These are phyloP conservation scores for Gallinago jamesoni DNA, from an alignment of 2,113 vertebrate genomes.

Conservation along the genomic window DNA sequence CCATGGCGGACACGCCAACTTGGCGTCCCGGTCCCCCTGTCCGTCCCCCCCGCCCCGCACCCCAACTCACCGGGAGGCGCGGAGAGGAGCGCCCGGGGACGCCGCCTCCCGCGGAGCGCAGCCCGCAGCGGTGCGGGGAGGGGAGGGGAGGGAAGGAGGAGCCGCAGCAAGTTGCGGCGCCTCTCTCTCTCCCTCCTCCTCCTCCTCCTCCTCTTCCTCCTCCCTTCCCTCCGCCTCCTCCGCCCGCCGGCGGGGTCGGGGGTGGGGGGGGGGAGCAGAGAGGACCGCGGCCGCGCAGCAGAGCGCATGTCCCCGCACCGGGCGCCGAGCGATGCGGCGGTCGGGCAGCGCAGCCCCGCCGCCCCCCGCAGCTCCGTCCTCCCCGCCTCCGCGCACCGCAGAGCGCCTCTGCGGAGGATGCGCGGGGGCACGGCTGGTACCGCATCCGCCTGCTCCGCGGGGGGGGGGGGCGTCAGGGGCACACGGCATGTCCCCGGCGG, in stretches of 20 bases:
- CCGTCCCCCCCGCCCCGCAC: neutral
- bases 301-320: neutral
- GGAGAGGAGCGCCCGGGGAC: neutral
- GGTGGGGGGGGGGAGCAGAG: neutral
- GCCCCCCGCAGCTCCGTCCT: neutral
- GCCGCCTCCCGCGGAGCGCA: neutral
- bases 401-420: neutral
- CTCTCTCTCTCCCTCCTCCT: neutral
- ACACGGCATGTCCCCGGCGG: neutral
- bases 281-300: neutral
- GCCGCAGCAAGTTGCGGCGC: neutral
- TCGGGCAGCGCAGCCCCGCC: neutral
- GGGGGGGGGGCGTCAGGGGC: neutral
- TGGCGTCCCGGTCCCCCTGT: neutral
- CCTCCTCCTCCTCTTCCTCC: neutral
- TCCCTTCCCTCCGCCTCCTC: neutral
- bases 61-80: slow-evolving; percentile 7
- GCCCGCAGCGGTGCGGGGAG: slow-evolving; percentile 7
- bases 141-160: neutral
- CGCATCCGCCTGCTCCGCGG: neutral
- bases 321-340: neutral
- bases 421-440: neutral
- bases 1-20: neutral
- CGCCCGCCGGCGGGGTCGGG: neutral
- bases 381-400: neutral